Conservation (phyloP, 1,140 invertebrate genomes). For the Gonatopus flavifemur region DNA sequence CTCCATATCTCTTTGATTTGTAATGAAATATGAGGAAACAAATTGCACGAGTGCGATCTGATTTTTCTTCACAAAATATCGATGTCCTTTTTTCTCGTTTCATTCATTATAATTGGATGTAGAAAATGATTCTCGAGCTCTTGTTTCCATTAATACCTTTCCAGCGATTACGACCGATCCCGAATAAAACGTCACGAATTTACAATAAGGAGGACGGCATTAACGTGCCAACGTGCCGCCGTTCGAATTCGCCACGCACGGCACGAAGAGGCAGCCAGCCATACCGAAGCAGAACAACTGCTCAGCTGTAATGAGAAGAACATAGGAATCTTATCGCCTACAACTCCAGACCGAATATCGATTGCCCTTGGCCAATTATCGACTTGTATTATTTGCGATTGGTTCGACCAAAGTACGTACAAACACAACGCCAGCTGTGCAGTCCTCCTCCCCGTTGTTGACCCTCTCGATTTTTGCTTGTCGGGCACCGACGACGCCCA, state of each 20-base stretch:
- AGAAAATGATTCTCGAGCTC: constrained; percentile 14
- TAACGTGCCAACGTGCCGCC: constrained; percentile 23
- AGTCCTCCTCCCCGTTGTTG: too few species aligned
- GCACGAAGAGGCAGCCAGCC: constrained; percentile 8
- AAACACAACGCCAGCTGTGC: background rate
- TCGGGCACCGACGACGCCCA: too few species aligned
- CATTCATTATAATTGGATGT: background rate
- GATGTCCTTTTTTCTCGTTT: background rate
- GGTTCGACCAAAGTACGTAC: background rate
- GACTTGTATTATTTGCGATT: constrained; percentile 16
- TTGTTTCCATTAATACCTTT: constrained; percentile 27
- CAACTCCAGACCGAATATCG: constrained; percentile 21
- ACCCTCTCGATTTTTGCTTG: too few species aligned
- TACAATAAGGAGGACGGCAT: constrained; percentile 25
- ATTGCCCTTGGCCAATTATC: constrained; percentile 31
- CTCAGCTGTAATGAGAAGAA: constrained; percentile 29
- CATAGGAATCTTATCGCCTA: constrained; percentile 32
- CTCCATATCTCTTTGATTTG: background rate
- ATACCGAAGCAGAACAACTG: background rate
- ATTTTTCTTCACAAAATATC: background rate
- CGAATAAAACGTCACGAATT: constrained; percentile 21
- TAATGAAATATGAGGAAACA: background rate
- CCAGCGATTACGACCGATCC: constrained; percentile 17
- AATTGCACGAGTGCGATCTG: background rate
- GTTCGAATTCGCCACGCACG: constrained; percentile 23